These are phyloP conservation scores for Crossocerus cetratus DNA, from an alignment of 2,888 invertebrate genomes.

Conservation along the genomic window DNA sequence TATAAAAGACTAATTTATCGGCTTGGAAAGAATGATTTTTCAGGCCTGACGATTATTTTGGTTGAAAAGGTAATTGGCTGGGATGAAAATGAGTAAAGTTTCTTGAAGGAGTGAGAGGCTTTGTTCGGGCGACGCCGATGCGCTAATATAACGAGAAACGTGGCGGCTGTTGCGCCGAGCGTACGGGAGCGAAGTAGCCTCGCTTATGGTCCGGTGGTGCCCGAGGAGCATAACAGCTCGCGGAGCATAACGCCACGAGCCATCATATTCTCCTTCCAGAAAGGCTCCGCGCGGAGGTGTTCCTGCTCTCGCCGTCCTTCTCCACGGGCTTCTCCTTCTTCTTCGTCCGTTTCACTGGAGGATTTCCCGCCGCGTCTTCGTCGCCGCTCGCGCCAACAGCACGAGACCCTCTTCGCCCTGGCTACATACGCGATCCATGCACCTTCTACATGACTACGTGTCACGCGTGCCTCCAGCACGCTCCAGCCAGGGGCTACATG, in stretches of 20 bases:
- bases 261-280: constrained; percentile 75
- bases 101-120: constrained; percentile 33
- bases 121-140: constrained; percentile 71
- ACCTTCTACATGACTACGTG: constrained; percentile 31
- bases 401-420: constrained; percentile 27
- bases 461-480: constrained; percentile 37
- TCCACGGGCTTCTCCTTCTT: constrained; percentile 26
- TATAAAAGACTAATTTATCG: too few species aligned
- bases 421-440: constrained; percentile 11
- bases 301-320: constrained; percentile 18
- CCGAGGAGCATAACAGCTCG: constrained; percentile 75
- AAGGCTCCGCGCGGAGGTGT: constrained; percentile 58
- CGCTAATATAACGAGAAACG: constrained; percentile 74
- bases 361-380: constrained; percentile 25
- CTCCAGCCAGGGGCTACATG: neutral
- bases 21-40: too few species aligned
- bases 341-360: constrained; percentile 25
- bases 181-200: constrained; percentile 67
- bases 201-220: constrained; percentile 76
- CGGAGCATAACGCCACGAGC: constrained; percentile 77
- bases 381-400: constrained; percentile 20
- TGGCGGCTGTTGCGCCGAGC: constrained; percentile 60
- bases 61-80: neutral
- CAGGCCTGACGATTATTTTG: too few species aligned
- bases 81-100: neutral